phyloP scores from a whole-genome alignment of 1,140 invertebrate species.

The Aphaenogaster floridana region DNA sequence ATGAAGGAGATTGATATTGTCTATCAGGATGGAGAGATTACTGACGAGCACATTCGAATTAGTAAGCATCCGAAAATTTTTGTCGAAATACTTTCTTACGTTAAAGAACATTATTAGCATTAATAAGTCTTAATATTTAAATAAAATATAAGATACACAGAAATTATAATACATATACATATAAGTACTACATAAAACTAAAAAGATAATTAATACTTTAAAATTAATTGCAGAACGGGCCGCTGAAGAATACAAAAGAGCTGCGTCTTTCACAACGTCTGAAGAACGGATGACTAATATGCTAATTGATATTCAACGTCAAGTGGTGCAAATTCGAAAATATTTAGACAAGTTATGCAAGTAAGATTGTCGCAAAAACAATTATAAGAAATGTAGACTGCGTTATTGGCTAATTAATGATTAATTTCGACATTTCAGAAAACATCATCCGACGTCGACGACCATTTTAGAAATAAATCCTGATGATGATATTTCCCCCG shows the following conservation, averaged over 20 bases:
- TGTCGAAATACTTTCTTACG: neutral
- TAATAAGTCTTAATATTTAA: neutral
- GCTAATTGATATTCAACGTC: conserved; percentile 56
- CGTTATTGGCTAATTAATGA: neutral
- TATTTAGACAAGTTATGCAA: conserved; percentile 71
- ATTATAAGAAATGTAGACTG: neutral
- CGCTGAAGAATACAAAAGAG: neutral
- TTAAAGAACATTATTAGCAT: neutral
- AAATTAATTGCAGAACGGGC: conserved; percentile 34
- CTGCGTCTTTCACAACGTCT: neutral
- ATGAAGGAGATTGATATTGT: conserved; percentile 22
- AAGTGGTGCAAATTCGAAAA: conserved; percentile 57
- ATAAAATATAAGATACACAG: neutral
- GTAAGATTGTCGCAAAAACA: conserved; percentile 25
- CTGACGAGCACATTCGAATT: conserved; percentile 24
- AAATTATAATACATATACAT: neutral
- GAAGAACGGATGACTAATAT: conserved; percentile 36
- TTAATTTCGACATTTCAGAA: conserved; percentile 60
- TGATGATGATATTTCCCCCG: neutral
- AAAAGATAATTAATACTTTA: neutral
- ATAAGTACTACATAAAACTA: neutral
- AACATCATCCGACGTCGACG: conserved; percentile 42
- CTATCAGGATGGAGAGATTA: neutral
- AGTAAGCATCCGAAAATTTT: conserved; percentile 23
- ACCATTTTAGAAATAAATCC: neutral